Percentiles rank a stretch among this genome's conserved stretches.
These are phyloP conservation scores for Folsomia manolachei DNA, from an alignment of 2,888 invertebrate species.

Conservation along the genomic window DNA sequence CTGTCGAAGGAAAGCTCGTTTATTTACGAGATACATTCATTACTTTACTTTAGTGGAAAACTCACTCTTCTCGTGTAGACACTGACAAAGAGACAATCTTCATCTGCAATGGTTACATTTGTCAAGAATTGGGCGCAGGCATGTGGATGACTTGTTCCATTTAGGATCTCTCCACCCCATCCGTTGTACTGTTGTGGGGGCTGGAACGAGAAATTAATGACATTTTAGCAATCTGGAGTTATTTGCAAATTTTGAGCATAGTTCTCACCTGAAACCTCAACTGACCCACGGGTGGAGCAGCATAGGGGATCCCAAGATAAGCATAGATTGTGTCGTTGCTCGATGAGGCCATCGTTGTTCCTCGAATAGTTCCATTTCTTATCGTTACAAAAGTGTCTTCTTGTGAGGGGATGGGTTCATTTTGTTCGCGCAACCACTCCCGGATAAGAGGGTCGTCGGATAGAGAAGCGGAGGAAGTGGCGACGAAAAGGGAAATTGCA, in stretches of 20 bases:
- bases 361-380: constrained; percentile 29
- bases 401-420: not conserved
- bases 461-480: not conserved
- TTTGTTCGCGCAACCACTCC: constrained; percentile 9
- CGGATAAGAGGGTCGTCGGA: not conserved
- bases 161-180: constrained; percentile 17
- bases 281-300: constrained; percentile 16
- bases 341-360: constrained; percentile 4
- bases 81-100: constrained; percentile 33
- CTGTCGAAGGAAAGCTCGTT: not conserved
- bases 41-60: not conserved
- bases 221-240: not conserved
- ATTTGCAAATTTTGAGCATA: not conserved
- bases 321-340: constrained; percentile 16
- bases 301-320: constrained; percentile 26
- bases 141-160: constrained; percentile 26
- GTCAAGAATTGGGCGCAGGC: constrained; percentile 28
- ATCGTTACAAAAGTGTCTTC: constrained; percentile 16
- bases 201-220: constrained; percentile 11
- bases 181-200: constrained; percentile 31
- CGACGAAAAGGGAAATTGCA: not conserved
- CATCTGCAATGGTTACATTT: constrained; percentile 21
- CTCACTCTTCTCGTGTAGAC: constrained; percentile 26
- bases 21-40: not conserved
- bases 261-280: constrained; percentile 23